Percentiles rank a stretch among this genome's conserved stretches.
These are phyloP conservation scores for Drosophila yooni DNA, from an alignment of 2,888 invertebrate genomes.

Conservation along the genomic window DNA sequence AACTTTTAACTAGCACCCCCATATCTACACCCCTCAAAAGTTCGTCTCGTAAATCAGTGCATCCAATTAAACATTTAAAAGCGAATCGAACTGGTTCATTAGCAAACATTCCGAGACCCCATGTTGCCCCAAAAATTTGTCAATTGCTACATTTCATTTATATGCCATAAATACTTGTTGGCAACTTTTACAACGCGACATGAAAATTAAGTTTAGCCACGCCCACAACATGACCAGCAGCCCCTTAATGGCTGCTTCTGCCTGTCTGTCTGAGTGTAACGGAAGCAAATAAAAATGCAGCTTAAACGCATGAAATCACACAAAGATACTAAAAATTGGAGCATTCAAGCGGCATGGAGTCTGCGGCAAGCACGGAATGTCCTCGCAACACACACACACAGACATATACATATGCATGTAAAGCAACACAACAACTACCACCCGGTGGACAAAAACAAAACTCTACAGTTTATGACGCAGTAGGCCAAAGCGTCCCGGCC, in stretches of 20 bases:
- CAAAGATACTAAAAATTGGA: slow-evolving; percentile 77
- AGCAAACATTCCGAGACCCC: slow-evolving; percentile 65
- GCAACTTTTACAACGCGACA: slow-evolving; percentile 71
- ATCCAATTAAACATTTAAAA: slow-evolving; percentile 66
- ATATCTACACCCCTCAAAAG: accelerated
- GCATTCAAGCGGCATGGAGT: slow-evolving; percentile 70
- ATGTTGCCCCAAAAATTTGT: slow-evolving; percentile 27
- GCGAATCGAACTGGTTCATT: slow-evolving; percentile 70
- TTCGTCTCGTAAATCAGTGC: slow-evolving; percentile 1
- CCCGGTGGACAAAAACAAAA: slow-evolving; percentile 60
- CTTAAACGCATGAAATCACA: slow-evolving; percentile 81
- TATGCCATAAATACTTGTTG: slow-evolving; percentile 73
- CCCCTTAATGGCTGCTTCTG: slow-evolving; percentile 36
- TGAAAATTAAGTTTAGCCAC: slow-evolving; percentile 68
- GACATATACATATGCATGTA: slow-evolving; percentile 49
- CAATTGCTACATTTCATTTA: slow-evolving; percentile 62
- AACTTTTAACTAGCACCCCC: not conserved
- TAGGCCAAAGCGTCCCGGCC: slow-evolving; percentile 72
- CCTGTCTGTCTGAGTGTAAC: slow-evolving; percentile 46
- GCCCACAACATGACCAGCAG: slow-evolving; percentile 1
- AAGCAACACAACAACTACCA: slow-evolving; percentile 48
- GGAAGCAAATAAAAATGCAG: slow-evolving; percentile 69
- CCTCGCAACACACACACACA: slow-evolving; percentile 22
- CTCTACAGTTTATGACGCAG: slow-evolving; percentile 78
- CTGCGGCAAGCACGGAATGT: slow-evolving; percentile 55